Conservation (phyloP, 2,797 vertebrate genomes). For the Iguana delicatissima region DNA sequence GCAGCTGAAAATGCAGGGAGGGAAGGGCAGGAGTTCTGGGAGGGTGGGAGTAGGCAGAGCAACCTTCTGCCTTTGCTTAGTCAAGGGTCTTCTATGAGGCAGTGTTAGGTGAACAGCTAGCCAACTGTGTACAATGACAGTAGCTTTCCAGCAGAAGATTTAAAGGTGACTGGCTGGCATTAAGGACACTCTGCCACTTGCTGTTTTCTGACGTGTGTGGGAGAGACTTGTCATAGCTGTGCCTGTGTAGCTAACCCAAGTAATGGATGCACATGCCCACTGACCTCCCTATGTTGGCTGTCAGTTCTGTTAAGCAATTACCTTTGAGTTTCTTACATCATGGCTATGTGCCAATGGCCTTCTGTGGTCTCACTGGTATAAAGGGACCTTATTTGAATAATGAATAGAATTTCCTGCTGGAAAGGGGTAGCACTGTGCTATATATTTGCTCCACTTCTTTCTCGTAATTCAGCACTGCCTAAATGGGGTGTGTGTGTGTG, state of each 20-base stretch:
- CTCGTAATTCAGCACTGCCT: background rate
- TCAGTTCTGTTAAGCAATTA: background rate
- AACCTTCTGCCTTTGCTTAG: background rate
- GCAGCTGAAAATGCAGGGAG: background rate
- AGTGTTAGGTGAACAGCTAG: background rate
- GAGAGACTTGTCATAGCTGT: background rate
- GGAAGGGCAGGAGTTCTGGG: background rate
- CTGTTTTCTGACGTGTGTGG: constrained; percentile 1
- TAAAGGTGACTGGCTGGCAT: constrained; percentile 10
- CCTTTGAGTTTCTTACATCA: background rate
- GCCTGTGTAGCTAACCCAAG: background rate
- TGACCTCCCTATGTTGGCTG: background rate
- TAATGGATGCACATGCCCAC: background rate
- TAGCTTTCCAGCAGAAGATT: background rate
- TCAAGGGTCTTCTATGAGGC: background rate
- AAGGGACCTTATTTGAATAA: background rate
- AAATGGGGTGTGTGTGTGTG: background rate
- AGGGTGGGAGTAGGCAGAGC: background rate
- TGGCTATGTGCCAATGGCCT: background rate
- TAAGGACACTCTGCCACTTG: constrained; percentile 3
- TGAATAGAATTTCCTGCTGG: background rate
- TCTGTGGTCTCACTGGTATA: background rate
- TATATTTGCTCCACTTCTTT: background rate
- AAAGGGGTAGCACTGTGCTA: background rate
- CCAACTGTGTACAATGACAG: background rate